Conservation (phyloP, 2,888 invertebrate genomes). For the Erynnis tages region DNA sequence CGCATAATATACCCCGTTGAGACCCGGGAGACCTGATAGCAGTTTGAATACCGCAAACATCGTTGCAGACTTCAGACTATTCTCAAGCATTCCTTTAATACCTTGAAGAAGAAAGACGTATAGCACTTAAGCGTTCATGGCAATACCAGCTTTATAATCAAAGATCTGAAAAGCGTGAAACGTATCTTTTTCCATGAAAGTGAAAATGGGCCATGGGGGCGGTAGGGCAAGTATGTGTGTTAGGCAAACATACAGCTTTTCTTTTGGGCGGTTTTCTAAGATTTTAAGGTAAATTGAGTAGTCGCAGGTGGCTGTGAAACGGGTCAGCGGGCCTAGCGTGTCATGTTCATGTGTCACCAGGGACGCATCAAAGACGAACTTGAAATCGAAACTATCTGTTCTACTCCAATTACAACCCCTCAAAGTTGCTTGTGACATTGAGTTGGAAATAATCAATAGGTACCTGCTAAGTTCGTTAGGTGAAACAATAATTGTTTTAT, state of each 20-base stretch:
- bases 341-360: slow-evolving; percentile 77
- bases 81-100: slow-evolving; percentile 58
- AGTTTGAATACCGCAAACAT: slow-evolving; percentile 74
- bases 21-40: slow-evolving; percentile 49
- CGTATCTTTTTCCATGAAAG: slow-evolving; percentile 53
- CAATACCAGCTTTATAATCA: slow-evolving; percentile 58
- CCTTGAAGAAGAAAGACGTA: slow-evolving; percentile 43
- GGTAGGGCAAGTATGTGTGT: slow-evolving; percentile 70
- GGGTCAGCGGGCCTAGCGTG: slow-evolving; percentile 75
- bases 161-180: slow-evolving; percentile 53
- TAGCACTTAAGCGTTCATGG: slow-evolving; percentile 42
- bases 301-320: slow-evolving; percentile 71
- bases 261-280: slow-evolving; percentile 67
- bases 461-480: neutral
- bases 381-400: slow-evolving; percentile 14
- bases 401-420: neutral
- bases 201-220: slow-evolving; percentile 62
- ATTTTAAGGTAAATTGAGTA: slow-evolving; percentile 77
- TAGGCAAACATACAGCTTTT: slow-evolving; percentile 75
- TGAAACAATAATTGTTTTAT: neutral
- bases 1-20: neutral
- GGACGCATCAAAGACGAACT: slow-evolving; percentile 42
- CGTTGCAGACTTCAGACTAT: slow-evolving; percentile 56
- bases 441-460: neutral
- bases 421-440: neutral